A percentile compares a stretch with the other conserved stretches of the same genome.
These are phyloP conservation scores for Mastomys natalensis DNA, from an alignment of 2,113 vertebrate species.

Conservation along the genomic window DNA sequence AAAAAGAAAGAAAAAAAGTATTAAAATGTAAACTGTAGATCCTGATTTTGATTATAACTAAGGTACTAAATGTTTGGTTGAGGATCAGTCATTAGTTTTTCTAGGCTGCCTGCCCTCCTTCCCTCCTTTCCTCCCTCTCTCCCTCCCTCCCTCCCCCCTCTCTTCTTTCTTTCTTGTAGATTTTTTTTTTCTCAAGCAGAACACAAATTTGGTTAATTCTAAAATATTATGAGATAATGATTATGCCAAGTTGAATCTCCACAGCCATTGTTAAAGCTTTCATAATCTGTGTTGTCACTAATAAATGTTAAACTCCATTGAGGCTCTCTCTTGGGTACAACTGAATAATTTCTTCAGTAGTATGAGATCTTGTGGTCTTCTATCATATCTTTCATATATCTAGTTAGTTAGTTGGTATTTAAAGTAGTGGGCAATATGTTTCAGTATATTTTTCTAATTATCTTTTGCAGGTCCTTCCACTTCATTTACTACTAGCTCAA, in stretches of 20 bases:
- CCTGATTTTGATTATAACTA: constrained; percentile 44
- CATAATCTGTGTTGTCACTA: constrained; percentile 33
- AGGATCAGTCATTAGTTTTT: constrained; percentile 36
- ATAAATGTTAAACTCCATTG: constrained; percentile 57
- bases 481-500: constrained; percentile 94
- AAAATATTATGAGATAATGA: constrained; percentile 52
- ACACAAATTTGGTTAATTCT: constrained; percentile 55
- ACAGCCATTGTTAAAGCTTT: constrained; percentile 54
- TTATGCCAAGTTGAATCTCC: constrained; percentile 54
- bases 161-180: constrained; percentile 1
- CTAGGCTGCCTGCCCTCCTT: background rate
- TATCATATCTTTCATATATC: constrained; percentile 49
- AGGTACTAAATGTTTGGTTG: constrained; percentile 60
- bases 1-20: constrained; percentile 47
- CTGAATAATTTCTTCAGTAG: constrained; percentile 64
- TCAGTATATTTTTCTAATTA: constrained; percentile 66
- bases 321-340: constrained; percentile 34
- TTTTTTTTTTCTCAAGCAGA: constrained; percentile 51
- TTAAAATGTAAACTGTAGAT: constrained; percentile 40
- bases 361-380: constrained; percentile 56
- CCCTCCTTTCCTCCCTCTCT: too few species aligned
- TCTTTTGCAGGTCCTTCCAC: constrained; percentile 93
- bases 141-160: too few species aligned
- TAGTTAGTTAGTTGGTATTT: constrained; percentile 60
- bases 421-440: constrained; percentile 45